Evolutionary conservation across 2,113 vertebrate species (phyloP).

Genomic region (Dolichotis patagonum): DNA sequence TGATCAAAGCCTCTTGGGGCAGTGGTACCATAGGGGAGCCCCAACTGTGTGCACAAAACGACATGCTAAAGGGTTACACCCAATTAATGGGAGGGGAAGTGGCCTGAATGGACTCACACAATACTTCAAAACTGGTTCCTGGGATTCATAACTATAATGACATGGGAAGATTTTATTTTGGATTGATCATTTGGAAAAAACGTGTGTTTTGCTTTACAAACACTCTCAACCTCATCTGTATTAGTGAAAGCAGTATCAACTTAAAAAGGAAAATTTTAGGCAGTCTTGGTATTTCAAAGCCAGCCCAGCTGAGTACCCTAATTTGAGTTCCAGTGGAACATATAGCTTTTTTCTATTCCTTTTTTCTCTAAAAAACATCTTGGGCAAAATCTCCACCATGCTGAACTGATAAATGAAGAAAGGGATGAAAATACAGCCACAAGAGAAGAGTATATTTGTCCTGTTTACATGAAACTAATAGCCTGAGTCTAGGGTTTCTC

Average conservation of each 20-base stretch:
- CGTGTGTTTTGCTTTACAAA: neutral
- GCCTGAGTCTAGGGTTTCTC: constrained; percentile 62
- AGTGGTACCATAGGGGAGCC: fast-evolving
- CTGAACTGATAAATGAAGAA: neutral
- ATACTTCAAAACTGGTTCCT: neutral
- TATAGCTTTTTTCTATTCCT: neutral
- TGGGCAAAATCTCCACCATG: constrained; percentile 14
- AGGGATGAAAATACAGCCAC: constrained; percentile 33
- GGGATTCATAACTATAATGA: neutral
- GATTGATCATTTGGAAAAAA: constrained; percentile 21
- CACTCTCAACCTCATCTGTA: neutral
- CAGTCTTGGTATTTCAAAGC: neutral
- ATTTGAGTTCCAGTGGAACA: constrained; percentile 45
- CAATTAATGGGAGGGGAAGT: neutral
- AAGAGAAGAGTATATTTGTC: neutral
- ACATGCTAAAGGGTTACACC: neutral
- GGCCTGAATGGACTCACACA: neutral
- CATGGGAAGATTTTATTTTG: neutral
- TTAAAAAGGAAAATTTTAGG: constrained; percentile 4
- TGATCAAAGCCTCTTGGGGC: neutral
- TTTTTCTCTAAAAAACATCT: neutral
- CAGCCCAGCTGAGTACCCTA: neutral
- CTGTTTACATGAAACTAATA: constrained; percentile 49
- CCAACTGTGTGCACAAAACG: fast-evolving
- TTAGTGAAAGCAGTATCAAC: neutral